Conservation (phyloP, 2,113 vertebrate species). For the Perognathus longimembris region DNA sequence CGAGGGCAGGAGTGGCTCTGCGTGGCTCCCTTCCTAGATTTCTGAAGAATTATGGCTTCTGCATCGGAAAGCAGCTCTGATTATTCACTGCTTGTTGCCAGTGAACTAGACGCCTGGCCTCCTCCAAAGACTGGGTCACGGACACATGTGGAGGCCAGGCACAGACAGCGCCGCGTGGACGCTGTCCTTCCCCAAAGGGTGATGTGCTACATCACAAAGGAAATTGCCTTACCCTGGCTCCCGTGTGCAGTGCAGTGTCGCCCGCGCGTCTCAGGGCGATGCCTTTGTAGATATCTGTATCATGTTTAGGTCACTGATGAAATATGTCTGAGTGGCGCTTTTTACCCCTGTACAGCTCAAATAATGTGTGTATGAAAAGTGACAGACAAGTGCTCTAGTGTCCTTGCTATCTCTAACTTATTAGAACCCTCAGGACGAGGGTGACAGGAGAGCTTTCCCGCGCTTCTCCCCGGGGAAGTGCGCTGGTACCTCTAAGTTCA, state of each 20-base stretch:
- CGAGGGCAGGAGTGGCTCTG: background rate
- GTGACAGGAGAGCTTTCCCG: constrained; percentile 30
- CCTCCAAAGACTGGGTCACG: background rate
- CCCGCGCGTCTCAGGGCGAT: constrained; percentile 43
- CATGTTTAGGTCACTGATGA: constrained; percentile 62
- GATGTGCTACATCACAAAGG: constrained; percentile 43
- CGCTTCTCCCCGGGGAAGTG: constrained; percentile 19
- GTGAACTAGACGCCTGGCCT: background rate
- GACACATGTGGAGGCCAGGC: background rate
- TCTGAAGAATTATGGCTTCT: background rate
- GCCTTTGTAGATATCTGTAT: constrained; percentile 78
- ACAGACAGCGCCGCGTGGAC: background rate
- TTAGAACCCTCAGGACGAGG: constrained; percentile 60
- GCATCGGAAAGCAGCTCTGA: background rate
- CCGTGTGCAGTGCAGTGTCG: constrained; percentile 58
- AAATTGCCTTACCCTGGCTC: constrained; percentile 74
- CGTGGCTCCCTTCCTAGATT: background rate
- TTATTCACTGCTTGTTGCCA: background rate
- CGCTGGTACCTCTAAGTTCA: background rate
- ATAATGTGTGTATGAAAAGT: constrained; percentile 74
- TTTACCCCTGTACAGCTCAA: constrained; percentile 81
- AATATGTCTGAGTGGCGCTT: constrained; percentile 63
- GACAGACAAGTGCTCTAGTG: constrained; percentile 18
- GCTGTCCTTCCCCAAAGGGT: background rate
- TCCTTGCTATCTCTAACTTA: constrained; percentile 57